Base-by-base conservation (phyloP, 2,797 vertebrate species). In the Cynodonichthys magdalenae region DNA sequence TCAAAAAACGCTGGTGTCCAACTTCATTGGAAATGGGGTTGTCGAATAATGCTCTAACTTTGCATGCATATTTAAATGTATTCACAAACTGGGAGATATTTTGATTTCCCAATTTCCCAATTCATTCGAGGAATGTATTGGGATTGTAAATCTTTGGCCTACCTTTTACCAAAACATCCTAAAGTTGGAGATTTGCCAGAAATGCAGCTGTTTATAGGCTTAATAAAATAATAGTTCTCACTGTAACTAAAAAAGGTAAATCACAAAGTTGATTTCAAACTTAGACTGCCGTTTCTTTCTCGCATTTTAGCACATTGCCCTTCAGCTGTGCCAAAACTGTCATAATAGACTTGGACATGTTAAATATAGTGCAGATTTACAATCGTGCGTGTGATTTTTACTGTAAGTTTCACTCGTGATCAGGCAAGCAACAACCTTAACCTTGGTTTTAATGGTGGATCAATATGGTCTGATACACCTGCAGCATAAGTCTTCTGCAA, bases 391-490 rank as follows among this genome's bases (percentile, higher is more conserved):
- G 48, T 53, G 45, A 53, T 42, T 59, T 36, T 18, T 49, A 47
- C 12, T 24, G 18, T 10, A 45, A 42, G 59, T 56, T 71, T 69
- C 66, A 53, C 3, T 39, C 45, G 61, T 69, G 68, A 74, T 74
- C 71, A 69, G 48, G 2, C 6, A 24, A 65, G 36, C 56, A 41
- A 47, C 19, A 62, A 59, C 59, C 65, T 69, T 48, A 62, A 72
- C 55, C 59, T 68, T 2, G 11, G 46, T 84, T 82, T 24, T 75
- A 61, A 69, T 44, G 52, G 48, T 18, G 28, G 65, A 85, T 88
- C 86, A 82, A 83, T 82, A 82, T 15, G 57, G 59, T 72, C 64
- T 52, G 70, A 48, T 15, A 45, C 69, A 78, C 67, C 65, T 69
- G 57, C 73, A 74, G 66, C 50, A 51, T 61, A 34, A 47, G 74